A percentile compares a stretch with the other conserved stretches of the same genome.
Evolutionary conservation across 2,113 vertebrate species (phyloP).

Genomic region (Myotis brandtii): DNA sequence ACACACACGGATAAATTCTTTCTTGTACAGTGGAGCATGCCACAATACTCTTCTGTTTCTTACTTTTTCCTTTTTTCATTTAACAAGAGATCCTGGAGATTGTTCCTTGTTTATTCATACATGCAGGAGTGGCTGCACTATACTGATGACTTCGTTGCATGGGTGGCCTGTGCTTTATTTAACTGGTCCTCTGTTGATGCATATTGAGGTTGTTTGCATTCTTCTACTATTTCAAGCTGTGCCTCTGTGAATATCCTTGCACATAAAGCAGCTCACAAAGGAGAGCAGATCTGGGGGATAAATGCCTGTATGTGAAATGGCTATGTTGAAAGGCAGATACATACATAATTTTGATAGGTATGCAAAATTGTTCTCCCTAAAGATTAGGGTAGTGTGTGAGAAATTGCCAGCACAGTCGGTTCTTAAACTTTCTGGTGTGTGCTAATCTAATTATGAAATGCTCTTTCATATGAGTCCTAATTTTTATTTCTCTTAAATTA

Average conservation of each 20-base stretch:
- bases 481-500: constrained; percentile 18
- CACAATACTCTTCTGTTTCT: background rate
- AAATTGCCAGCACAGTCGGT: background rate
- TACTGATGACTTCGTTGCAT: background rate
- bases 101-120: background rate
- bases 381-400: background rate
- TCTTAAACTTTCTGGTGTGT: background rate
- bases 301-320: background rate
- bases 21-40: background rate
- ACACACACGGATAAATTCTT: background rate
- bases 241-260: background rate
- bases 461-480: background rate
- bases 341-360: background rate
- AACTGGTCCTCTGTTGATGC: background rate
- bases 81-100: background rate
- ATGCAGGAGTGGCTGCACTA: background rate
- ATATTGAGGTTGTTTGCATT: background rate
- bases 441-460: background rate
- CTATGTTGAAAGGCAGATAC: background rate
- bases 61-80: background rate
- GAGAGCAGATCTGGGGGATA: background rate
- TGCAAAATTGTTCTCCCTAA: background rate
- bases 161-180: background rate
- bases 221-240: background rate
- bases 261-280: background rate